Base-by-base conservation (phyloP, 1,140 invertebrate species). In the Spodoptera frugiperda region DNA sequence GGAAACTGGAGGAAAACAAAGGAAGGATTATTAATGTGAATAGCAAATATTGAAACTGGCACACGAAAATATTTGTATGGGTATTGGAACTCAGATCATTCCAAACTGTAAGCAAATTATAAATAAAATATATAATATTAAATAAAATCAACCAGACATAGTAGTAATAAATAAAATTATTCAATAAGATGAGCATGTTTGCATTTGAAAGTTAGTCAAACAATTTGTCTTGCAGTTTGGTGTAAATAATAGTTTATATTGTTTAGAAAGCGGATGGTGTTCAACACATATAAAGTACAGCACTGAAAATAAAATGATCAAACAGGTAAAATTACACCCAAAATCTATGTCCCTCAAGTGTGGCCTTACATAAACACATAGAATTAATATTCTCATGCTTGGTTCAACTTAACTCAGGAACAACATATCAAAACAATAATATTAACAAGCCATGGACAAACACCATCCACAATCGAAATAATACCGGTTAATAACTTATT, bases 181-280 rank as follows among this genome's bases (percentile, higher is more conserved):
- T 72, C 30, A 33, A 74, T 25, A 77, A 48, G 49, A 76, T 49
- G n/a, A 67, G 70, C 57, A 78, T 49, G 17, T 59, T 57, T 17
- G 74, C 10, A 78, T 65, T 39, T 46, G 12, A 57, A 51, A 70
- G 53, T 59, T 77, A 59, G 51, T 77, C 44, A 57, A 73, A 72
- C 44, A 67, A 78, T 85, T 85, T 88, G 86, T 80, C 77, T 88
- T 86, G 81, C 91, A 90, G 84, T 91, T 90, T 87, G 87, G 88
- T 78, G 74, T 61, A 87, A 82, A 86, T 84, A 84, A 85, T 84
- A 84, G 65, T 76, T 76, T 84, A 87, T 88, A 89, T 91, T 91
- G 86, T 92, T 91, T 90, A 91, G 92, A 93, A 93, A 92, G 92
- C 92, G 92, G 92, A 93, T 93, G 92, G 92, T 92, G 92, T 93